A percentile compares a stretch with the other conserved stretches of the same genome.
Evolutionary conservation across 2,113 vertebrate genomes (phyloP).

Genomic region (Sturnira hondurensis): DNA sequence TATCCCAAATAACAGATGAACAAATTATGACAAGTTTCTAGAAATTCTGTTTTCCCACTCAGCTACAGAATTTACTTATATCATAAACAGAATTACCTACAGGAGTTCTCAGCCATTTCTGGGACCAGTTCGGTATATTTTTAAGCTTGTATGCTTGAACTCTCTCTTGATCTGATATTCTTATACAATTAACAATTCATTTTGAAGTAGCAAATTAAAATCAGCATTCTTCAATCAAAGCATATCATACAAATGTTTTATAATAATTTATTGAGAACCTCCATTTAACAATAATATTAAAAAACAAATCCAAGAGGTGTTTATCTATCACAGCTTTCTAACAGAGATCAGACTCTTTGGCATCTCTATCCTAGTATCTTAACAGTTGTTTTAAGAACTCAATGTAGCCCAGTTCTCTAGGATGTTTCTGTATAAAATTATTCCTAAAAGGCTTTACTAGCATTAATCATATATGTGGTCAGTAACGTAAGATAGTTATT

Average conservation of each 20-base stretch:
- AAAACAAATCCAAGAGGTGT: neutral
- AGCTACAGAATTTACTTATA: neutral
- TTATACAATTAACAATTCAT: neutral
- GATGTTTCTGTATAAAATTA: neutral
- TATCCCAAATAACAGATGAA: constrained; percentile 16
- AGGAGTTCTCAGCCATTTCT: neutral
- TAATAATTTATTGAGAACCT: neutral
- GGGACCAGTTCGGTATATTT: neutral
- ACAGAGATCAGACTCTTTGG: neutral
- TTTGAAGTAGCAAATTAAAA: constrained; percentile 16
- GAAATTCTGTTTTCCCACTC: neutral
- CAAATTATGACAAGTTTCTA: constrained; percentile 6
- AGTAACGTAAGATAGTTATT: neutral
- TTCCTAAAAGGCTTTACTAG: neutral
- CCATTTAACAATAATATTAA: neutral
- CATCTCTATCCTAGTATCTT: neutral
- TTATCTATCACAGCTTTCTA: neutral
- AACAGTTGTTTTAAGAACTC: neutral
- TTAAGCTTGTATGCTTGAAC: neutral
- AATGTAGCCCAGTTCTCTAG: neutral
- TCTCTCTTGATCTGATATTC: neutral
- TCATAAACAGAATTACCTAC: neutral
- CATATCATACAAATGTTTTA: neutral
- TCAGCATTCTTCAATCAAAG: neutral
- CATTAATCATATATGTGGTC: neutral